Evolutionary conservation across 2,797 vertebrate genomes (phyloP), one percentile per base, ranked within the genome.

Genomic region (Melanotaenia pygmaea): DNA sequence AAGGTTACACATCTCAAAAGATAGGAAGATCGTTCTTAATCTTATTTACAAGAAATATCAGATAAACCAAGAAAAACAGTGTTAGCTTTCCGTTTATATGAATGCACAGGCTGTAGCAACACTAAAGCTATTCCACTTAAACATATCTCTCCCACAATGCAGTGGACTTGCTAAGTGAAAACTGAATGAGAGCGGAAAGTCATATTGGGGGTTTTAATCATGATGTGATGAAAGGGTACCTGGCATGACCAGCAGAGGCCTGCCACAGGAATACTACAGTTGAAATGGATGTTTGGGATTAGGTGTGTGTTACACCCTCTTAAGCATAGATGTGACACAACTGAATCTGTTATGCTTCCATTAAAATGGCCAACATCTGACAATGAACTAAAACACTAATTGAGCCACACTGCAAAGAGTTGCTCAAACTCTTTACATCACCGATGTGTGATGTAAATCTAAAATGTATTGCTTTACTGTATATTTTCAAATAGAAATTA

Each of bases 191-290:
- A 16, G 32, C 11, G 51, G 60, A 82, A 86, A 82, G 78, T 79
- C 77, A 83, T 67, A 70, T 75, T 56, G 67, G 58, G 43, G 70
- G 22, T 56, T 86, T 85, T 85, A 89, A 89, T 88, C 67, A 85
- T 74, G 68, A 67, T 75, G 79, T 66, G 81, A 80, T 84, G 77
- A 87, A 86, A 89, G 62, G 60, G 69, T 74, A 79, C 50, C 72
- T 64, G 74, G 69, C 64, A 72, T 43, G 67, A 70, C 53, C 67
- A 59, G 59, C 67, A 30, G 59, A 67, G 59, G 37, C 51, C 58
- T 53, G 66, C 67, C 40, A 66, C 22, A 35, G 26, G 61, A 81
- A 28, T 40, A 75, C 47, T 45, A 22, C 45, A 76, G 34, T 18
- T 37, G 64, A 34, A 16, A 28, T 47, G 43, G 59, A 43, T 0